These are phyloP conservation scores for Rhodinocichla rosea DNA, from an alignment of 2,113 vertebrate species.

Conservation along the genomic window DNA sequence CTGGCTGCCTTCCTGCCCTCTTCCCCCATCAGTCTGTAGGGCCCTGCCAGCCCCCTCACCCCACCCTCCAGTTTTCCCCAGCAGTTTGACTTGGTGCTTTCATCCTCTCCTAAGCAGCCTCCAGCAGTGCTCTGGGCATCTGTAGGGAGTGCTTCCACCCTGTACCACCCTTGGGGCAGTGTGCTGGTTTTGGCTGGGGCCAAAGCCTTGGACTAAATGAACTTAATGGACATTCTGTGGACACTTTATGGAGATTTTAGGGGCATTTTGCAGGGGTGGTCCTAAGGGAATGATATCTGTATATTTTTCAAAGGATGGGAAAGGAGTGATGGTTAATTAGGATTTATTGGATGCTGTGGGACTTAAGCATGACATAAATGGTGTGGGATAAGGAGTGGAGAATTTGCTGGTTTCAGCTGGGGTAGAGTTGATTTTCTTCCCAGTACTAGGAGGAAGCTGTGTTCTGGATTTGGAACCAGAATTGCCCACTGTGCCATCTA, in stretches of 20 bases:
- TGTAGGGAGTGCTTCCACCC: neutral
- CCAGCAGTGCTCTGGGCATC: neutral
- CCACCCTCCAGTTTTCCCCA: neutral
- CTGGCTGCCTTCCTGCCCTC: neutral
- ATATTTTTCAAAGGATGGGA: neutral
- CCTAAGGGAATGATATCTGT: neutral
- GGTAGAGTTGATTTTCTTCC: neutral
- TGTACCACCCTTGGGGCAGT: no score
- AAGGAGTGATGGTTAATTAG: neutral
- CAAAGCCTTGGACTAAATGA: neutral
- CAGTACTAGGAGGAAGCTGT: neutral
- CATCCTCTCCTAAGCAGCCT: neutral
- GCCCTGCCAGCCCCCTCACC: rapidly evolving
- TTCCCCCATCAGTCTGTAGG: neutral
- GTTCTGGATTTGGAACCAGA: neutral
- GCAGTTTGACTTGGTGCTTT: neutral
- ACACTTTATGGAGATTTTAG: neutral
- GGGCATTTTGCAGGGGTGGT: neutral
- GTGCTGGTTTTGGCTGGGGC: neutral
- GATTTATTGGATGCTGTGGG: neutral
- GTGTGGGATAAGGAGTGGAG: neutral
- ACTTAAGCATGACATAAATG: neutral
- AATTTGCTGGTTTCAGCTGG: neutral
- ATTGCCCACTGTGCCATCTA: neutral
- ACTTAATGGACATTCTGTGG: neutral